phyloP scores from a whole-genome alignment of 2,888 invertebrate genomes.

The Eristalis intricaria region DNA sequence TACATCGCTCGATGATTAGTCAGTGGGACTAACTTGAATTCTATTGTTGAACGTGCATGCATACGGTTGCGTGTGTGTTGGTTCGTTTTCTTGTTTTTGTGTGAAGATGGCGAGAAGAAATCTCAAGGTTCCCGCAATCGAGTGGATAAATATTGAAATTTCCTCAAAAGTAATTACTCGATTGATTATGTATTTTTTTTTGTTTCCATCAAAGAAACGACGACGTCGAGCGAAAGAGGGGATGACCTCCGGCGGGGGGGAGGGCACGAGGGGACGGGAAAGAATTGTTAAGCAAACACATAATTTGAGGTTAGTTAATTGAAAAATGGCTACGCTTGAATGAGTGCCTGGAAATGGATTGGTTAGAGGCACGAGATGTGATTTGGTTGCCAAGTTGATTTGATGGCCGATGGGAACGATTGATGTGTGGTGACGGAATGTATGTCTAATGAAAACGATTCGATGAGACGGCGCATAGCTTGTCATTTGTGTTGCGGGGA shows the following conservation, averaged over 20 bases:
- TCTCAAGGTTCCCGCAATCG: conserved; percentile 42
- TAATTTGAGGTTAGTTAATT: conserved; percentile 69
- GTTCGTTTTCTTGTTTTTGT: background rate
- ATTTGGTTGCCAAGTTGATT: conserved; percentile 26
- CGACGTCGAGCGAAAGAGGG: too few species aligned
- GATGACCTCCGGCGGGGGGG: background rate
- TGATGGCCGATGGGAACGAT: background rate
- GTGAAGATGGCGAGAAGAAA: conserved; percentile 15
- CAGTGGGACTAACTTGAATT: conserved; percentile 28
- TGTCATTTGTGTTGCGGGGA: background rate
- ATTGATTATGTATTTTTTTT: background rate
- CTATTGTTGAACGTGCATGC: background rate
- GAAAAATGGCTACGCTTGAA: conserved; percentile 58
- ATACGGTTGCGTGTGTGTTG: background rate
- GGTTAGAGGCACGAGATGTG: conserved; percentile 9
- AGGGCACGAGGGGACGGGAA: background rate
- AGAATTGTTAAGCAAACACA: conserved; percentile 50
- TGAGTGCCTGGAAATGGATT: conserved; percentile 21
- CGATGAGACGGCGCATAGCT: background rate
- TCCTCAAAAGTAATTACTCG: conserved; percentile 47
- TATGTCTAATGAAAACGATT: background rate
- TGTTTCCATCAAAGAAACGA: background rate
- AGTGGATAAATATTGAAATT: conserved; percentile 63
- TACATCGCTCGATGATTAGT: background rate
- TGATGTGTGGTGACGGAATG: conserved; percentile 21